phyloP scores from a whole-genome alignment of 2,888 invertebrate genomes.

The Agapostemon virescens region DNA sequence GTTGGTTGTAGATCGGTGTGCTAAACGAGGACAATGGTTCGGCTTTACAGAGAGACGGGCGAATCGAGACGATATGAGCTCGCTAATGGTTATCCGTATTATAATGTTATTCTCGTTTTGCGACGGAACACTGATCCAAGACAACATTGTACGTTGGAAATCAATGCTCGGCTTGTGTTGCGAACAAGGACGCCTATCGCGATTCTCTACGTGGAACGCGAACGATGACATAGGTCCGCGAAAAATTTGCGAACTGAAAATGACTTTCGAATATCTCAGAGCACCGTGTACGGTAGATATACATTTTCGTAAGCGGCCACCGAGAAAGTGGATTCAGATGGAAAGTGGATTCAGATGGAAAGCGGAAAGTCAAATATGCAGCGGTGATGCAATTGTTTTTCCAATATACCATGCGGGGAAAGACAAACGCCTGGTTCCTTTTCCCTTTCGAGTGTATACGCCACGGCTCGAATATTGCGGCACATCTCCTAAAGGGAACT shows the following conservation, averaged over 20 bases:
- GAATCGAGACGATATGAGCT: too few species aligned
- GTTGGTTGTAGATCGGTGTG: too few species aligned
- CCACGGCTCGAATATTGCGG: conserved; percentile 43
- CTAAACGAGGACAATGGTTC: too few species aligned
- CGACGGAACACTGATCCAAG: too few species aligned
- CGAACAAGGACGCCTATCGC: too few species aligned
- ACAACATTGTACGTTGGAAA: too few species aligned
- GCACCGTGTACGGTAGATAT: conserved; percentile 2
- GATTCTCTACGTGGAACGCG: not conserved
- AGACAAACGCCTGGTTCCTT: conserved; percentile 53
- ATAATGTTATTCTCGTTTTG: too few species aligned
- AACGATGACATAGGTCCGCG: not conserved
- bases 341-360: conserved; percentile 58
- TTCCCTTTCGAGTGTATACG: conserved; percentile 41
- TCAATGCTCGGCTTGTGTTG: too few species aligned
- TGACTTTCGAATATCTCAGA: conserved; percentile 20
- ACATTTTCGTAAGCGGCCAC: conserved; percentile 31
- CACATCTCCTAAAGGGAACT: conserved; percentile 35
- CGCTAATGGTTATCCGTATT: too few species aligned
- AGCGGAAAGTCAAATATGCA: conserved; percentile 63
- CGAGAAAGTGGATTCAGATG: conserved; percentile 45
- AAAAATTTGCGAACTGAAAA: not conserved
- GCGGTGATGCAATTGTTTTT: conserved; percentile 50
- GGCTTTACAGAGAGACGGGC: too few species aligned
- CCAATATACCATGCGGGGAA: conserved; percentile 46